Percentiles rank a stretch among this genome's conserved stretches.
These are phyloP conservation scores for Puffinus mauretanicus DNA, from an alignment of 2,113 vertebrate species.

Conservation along the genomic window DNA sequence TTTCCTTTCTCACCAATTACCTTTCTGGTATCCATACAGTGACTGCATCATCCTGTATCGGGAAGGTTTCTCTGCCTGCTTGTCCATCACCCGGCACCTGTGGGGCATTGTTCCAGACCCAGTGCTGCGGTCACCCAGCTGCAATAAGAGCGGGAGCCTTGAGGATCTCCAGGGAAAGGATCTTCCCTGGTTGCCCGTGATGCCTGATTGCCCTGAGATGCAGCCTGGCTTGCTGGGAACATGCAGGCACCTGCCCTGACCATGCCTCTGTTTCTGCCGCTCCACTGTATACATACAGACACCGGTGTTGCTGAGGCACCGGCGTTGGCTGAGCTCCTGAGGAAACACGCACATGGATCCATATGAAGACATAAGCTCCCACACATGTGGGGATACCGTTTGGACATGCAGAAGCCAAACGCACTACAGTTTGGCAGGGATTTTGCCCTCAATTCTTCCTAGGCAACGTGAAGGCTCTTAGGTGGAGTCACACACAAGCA, in stretches of 20 bases:
- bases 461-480: not conserved
- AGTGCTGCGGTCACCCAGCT: not conserved
- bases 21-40: slow-evolving; percentile 26
- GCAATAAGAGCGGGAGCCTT: not conserved
- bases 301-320: not conserved
- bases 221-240: not conserved
- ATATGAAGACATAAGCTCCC: not conserved
- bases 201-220: not conserved
- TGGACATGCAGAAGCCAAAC: not conserved
- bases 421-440: accelerated
- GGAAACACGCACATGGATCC: not conserved
- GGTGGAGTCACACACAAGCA: not conserved
- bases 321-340: accelerated
- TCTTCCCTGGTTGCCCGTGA: not conserved
- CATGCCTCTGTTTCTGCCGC: accelerated
- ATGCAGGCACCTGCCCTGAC: not conserved
- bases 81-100: accelerated
- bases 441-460: not conserved
- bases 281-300: not conserved
- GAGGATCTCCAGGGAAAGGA: not conserved
- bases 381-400: accelerated
- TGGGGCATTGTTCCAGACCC: not conserved
- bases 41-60: not conserved
- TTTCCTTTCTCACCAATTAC: not conserved
- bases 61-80: not conserved